These are phyloP conservation scores for Lasiommata megera DNA, from an alignment of 2,888 invertebrate species.

Conservation along the genomic window DNA sequence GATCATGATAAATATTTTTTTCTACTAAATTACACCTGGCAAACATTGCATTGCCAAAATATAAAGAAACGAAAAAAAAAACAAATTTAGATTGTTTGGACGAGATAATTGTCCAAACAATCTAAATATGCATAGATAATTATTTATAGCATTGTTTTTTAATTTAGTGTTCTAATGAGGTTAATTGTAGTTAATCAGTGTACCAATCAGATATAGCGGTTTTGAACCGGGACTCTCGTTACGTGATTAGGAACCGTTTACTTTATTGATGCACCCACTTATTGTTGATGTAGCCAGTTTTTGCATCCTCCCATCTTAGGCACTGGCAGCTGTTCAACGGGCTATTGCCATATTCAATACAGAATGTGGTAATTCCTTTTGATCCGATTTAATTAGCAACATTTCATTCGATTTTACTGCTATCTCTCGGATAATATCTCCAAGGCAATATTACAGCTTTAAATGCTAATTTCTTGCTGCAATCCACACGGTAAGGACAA, in stretches of 20 bases:
- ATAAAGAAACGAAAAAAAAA: too few species aligned
- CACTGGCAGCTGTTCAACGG: conserved; percentile 44
- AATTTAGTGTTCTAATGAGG: conserved; percentile 3
- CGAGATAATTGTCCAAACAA: too few species aligned
- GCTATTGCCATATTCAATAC: conserved; percentile 43
- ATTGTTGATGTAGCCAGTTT: conserved; percentile 51
- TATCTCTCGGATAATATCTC: conserved; percentile 29
- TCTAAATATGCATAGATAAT: too few species aligned
- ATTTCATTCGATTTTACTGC: conserved; percentile 41
- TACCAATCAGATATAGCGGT: conserved; percentile 8
- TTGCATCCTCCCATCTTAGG: conserved; percentile 46
- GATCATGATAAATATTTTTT: too few species aligned
- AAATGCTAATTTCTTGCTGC: conserved; percentile 18
- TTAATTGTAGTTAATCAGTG: background rate
- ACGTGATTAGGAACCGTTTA: conserved; percentile 61
- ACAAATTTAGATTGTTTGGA: too few species aligned
- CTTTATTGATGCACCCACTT: conserved; percentile 67
- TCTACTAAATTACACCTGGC: too few species aligned
- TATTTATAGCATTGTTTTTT: background rate
- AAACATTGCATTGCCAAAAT: too few species aligned
- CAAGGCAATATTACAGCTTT: conserved; percentile 24
- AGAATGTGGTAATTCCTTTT: conserved; percentile 48
- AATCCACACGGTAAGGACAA: conserved; percentile 9
- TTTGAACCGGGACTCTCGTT: conserved; percentile 18
- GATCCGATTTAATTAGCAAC: conserved; percentile 52